Conservation (phyloP, 2,113 vertebrate genomes). For the Gopherus flavomarginatus region DNA sequence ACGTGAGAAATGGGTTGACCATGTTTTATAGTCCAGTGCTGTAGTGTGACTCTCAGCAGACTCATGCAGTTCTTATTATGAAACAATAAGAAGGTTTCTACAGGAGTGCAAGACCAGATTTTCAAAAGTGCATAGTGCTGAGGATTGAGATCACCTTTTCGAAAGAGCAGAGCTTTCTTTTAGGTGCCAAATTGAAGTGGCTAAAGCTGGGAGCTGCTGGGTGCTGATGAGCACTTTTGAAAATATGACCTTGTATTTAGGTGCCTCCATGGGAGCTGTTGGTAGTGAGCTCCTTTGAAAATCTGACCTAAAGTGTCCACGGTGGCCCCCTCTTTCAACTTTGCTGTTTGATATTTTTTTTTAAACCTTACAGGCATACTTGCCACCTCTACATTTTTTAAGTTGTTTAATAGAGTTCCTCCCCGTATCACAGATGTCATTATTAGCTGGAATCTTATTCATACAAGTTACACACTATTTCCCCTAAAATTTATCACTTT, state of each 20-base stretch:
- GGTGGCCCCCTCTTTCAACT: conserved; percentile 1
- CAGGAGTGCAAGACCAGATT: neutral
- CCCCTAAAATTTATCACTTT: neutral
- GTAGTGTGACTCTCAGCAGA: neutral
- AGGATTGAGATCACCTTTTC: neutral
- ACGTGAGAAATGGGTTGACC: neutral
- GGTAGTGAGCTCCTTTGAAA: neutral
- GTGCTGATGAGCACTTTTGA: neutral
- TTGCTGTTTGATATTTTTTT: conserved; percentile 4
- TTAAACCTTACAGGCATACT: conserved; percentile 2
- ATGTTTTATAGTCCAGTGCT: neutral
- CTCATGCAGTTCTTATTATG: neutral
- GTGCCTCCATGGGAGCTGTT: neutral
- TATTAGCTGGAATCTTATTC: neutral
- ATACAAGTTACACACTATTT: neutral
- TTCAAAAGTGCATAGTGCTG: neutral
- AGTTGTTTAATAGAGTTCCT: conserved; percentile 1
- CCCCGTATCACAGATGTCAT: conserved; percentile 32
- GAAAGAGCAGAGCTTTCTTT: neutral
- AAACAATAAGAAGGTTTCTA: neutral
- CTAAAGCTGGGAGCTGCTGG: neutral
- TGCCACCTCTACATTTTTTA: conserved; percentile 13
- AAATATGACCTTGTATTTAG: rapidly evolving
- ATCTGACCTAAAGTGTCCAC: neutral
- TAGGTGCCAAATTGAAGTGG: neutral